Conservation (phyloP, 30 jellyfish, hydroid and myxozoan genomes). For the Nemopilema nomurai region DNA sequence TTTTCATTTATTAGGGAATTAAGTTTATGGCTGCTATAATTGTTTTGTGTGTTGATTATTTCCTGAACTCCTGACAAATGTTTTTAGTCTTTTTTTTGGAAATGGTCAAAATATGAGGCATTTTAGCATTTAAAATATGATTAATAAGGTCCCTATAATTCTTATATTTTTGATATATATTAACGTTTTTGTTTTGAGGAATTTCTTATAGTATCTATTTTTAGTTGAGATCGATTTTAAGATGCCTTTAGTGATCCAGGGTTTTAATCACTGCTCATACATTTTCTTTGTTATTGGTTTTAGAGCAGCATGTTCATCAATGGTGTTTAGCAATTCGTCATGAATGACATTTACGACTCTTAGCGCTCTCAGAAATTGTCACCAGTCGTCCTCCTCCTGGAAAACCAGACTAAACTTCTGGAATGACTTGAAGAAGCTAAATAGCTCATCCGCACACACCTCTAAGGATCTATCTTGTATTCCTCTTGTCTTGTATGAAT, state of each 20-base stretch:
- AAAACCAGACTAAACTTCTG: background rate
- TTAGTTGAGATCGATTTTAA: slow-evolving; percentile 20
- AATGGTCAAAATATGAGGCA: slow-evolving; percentile 6
- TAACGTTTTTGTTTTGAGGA: slow-evolving; percentile 2
- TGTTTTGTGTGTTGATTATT: background rate
- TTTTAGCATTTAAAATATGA: slow-evolving; percentile 2
- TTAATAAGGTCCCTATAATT: slow-evolving; percentile 12
- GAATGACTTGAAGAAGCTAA: background rate
- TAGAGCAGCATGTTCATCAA: slow-evolving; percentile 51
- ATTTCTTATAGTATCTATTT: slow-evolving; percentile 11
- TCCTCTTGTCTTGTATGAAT: slow-evolving; percentile 15
- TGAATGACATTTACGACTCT: slow-evolving; percentile 14
- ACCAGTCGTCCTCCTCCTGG: background rate
- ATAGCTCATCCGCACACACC: slow-evolving; percentile 6
- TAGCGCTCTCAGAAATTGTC: too few species aligned
- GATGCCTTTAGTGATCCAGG: slow-evolving; percentile 67
- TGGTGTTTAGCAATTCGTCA: background rate
- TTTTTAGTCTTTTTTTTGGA: slow-evolving; percentile 1
- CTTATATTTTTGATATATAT: background rate
- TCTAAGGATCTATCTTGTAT: slow-evolving; percentile 21
- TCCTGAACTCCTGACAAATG: slow-evolving; percentile 25
- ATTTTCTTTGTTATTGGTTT: slow-evolving; percentile 24
- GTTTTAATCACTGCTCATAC: slow-evolving; percentile 42
- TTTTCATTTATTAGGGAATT: slow-evolving; percentile 10
- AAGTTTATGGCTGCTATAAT: background rate